Evolutionary conservation across 2,888 invertebrate species (phyloP), one percentile per base, ranked within the genome.

Genomic region (Lochmaea crataegi): DNA sequence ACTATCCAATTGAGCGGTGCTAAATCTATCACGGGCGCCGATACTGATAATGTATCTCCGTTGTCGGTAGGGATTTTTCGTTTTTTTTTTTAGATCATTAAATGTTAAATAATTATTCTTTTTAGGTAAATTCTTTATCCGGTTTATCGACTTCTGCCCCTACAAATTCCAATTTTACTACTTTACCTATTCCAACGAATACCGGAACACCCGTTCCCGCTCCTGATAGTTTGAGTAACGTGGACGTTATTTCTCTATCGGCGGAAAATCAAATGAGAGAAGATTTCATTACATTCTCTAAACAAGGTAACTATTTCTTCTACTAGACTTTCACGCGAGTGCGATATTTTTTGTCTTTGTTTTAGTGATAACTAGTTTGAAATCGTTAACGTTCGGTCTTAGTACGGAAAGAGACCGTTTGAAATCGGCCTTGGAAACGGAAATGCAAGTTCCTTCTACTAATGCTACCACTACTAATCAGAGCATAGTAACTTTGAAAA

Each of bases 211-310:
- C 76, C 22, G 88, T 89, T 71, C 88, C 89, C 0, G 89, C 89
- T 1, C 88, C 90, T 0, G 90, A 90, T 80, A 90, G 90, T 3
- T 83, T 91, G 5, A 90, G 90, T 0, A 90, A 83, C 69, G 81
- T 81, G 9, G 83, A 84, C 75, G 80, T 79, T 86, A 88, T 51
- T 87, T 89, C 9, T 81, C 87, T 83, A 57, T 80, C 82, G n/a
- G 80, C 81, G 4, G 83, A 83, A 65, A 81, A 80, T 75, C 84
- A 83, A 65, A 78, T 82, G 72, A 72, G 82, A 70, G 92, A 92
- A 73, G 92, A 93, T 86, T 94, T 93, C 84, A 87, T 92, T 0
- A 88, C 90, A 7, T 88, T 93, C 69, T 93, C 93, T 16, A 92
- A 92, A 83, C 91, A 92, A 83, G 88, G 94, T 91, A 83, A 26